Base-by-base conservation (phyloP, 2,113 vertebrate species). In the Polyodon spathula region DNA sequence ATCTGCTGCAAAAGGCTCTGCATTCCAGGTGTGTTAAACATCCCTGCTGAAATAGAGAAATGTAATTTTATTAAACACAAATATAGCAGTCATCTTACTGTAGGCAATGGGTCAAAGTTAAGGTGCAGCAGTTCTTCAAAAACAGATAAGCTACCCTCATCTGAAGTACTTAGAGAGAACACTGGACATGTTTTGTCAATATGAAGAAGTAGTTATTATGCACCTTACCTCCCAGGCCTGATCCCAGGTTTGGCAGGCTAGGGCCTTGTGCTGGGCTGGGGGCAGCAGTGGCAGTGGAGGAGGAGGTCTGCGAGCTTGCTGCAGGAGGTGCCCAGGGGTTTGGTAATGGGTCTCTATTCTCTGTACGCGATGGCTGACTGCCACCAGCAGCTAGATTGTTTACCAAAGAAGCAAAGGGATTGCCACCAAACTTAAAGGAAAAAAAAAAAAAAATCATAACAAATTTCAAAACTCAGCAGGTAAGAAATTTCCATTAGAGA, bases 1-100 rank as follows among this genome's bases (percentile, higher is more conserved):
- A 95, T 90, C 68, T 92, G 90, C 60, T 95, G 87, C 69, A 96
- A 72, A 65, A 96, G 82, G 12, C 91, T 90, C 74, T 93, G 92
- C 89, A 95, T 88, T 68, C 90, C 92, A 71, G 86, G 81, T 51
- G 81, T 82, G 70, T 79, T 89, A 76, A 86, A 89, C 84, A 88
- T 86, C 59, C 83, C 89, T 80, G 76, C 78, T 87, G 76, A 37
- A 27, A 43, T 63, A 43, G 0, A 39, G 52, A 61, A 53, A 39
- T 40, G 8, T 27, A 27, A 15, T 43, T 10, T 40, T 27, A 40
- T 56, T 40, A 37, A 1, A 56, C 37, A 56, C 17, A 38, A 14
- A 56, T 38, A 37, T 27, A 27, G 27, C 27, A 27, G 27, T 27
- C 27, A 27, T 27, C 27, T 27, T 27, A 27, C n/a, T n/a, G n/a